phyloP scores from a whole-genome alignment of 2,888 invertebrate species.

The Epistrophe eligans region DNA sequence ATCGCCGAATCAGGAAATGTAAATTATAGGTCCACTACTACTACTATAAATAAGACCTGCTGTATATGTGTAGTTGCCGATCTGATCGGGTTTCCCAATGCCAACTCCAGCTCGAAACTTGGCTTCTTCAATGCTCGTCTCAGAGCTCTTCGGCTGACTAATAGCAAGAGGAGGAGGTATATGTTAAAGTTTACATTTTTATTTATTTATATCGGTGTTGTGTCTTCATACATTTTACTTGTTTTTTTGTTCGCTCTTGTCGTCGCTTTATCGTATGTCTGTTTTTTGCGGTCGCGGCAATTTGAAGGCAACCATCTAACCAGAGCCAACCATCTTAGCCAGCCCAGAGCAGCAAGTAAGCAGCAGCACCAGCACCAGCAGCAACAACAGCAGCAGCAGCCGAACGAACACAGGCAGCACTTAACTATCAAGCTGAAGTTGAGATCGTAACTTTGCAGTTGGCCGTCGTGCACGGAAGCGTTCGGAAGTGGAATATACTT shows the following conservation, averaged over 20 bases:
- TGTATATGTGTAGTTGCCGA: constrained; percentile 40
- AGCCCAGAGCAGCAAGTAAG: constrained; percentile 57
- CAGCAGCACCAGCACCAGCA: constrained; percentile 67
- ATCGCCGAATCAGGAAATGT: constrained; percentile 74
- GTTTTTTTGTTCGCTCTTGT: constrained; percentile 43
- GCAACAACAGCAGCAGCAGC: constrained; percentile 77
- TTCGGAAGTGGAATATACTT: constrained; percentile 84
- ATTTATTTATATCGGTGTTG: constrained; percentile 76
- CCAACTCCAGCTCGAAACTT: constrained; percentile 66
- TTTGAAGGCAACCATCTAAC: constrained; percentile 74
- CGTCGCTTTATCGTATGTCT: constrained; percentile 65
- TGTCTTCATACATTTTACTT: constrained; percentile 71
- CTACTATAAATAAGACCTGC: constrained; percentile 20
- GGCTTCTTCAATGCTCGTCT: constrained; percentile 68
- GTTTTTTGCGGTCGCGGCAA: constrained; percentile 73
- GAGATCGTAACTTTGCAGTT: constrained; percentile 84
- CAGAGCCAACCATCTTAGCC: constrained; percentile 70
- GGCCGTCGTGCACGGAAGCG: constrained; percentile 84
- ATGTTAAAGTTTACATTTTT: constrained; percentile 72
- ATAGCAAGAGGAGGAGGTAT: constrained; percentile 74
- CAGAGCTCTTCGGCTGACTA: constrained; percentile 69
- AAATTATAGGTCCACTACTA: constrained; percentile 70
- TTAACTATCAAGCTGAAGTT: constrained; percentile 84
- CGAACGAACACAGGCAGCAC: constrained; percentile 82
- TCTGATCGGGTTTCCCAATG: constrained; percentile 72